phyloP scores from a whole-genome alignment of 2,113 vertebrate genomes.

The Actinemys pallida region DNA sequence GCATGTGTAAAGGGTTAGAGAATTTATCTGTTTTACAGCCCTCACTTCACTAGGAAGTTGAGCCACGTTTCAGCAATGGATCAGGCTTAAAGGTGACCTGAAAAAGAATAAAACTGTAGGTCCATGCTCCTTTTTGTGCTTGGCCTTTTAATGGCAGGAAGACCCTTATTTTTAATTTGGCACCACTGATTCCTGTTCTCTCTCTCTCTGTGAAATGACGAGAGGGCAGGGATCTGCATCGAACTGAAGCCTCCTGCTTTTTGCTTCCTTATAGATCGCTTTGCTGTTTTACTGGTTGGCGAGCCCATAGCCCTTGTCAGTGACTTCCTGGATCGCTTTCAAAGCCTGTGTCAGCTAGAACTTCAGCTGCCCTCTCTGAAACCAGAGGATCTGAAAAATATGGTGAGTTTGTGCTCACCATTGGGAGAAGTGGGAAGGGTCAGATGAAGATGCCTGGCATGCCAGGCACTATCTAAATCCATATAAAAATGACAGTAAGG shows the following conservation, averaged over 20 bases:
- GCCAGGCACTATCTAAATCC: neutral
- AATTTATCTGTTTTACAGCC: neutral
- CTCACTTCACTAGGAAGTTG: neutral
- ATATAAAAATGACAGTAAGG: accelerated
- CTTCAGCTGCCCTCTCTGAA: constrained; percentile 92
- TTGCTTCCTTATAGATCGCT: constrained; percentile 82
- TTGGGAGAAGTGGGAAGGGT: accelerated
- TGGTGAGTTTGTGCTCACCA: constrained; percentile 79
- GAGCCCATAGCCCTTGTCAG: constrained; percentile 86
- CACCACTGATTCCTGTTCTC: neutral
- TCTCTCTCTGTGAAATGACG: accelerated
- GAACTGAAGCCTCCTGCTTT: neutral
- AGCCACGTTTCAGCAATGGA: neutral
- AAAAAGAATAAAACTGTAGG: neutral
- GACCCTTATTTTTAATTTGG: accelerated
- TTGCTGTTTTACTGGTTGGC: constrained; percentile 87
- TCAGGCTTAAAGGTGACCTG: neutral
- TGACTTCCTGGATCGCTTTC: constrained; percentile 89
- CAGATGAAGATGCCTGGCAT: accelerated
- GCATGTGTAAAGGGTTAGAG: accelerated
- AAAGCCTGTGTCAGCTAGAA: constrained; percentile 87
- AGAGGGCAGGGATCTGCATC: neutral
- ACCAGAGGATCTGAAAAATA: constrained; percentile 87
- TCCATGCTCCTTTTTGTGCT: neutral
- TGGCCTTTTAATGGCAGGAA: neutral